Percentiles rank a stretch among this genome's conserved stretches.
phyloP scores from a whole-genome alignment of 2,888 invertebrate species.

The Atrina japonica region DNA sequence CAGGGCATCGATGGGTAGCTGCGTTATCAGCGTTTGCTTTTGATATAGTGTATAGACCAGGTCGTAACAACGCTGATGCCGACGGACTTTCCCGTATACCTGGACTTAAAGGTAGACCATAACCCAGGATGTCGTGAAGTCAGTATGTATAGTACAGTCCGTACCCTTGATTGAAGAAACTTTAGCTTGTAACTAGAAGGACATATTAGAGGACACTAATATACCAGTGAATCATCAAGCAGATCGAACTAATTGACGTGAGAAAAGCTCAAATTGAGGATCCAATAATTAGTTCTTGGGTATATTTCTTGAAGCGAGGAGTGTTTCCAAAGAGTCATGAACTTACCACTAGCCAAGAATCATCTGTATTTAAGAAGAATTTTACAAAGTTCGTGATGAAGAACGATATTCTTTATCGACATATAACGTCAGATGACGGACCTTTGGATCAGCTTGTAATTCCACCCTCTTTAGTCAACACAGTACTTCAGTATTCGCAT shows the following conservation, averaged over 20 bases:
- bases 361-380: neutral
- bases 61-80: conserved; percentile 31
- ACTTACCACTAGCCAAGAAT: neutral
- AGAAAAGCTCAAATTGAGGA: no score
- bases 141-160: no score
- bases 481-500: conserved; percentile 1
- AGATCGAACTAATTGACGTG: no score
- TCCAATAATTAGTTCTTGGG: no score
- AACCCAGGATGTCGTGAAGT: no score
- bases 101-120: neutral
- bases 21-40: conserved; percentile 28
- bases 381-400: conserved; percentile 2
- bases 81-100: conserved; percentile 21
- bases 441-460: conserved; percentile 2
- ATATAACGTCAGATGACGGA: neutral
- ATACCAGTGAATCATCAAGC: no score
- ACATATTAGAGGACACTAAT: no score
- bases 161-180: no score
- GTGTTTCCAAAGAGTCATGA: neutral
- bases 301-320: neutral
- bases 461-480: neutral
- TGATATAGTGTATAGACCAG: conserved; percentile 27
- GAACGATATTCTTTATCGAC: neutral
- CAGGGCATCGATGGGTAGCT: conserved; percentile 33
- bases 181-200: no score